Conservation (phyloP, 2,113 vertebrate species). For the Apodemus speciosus region DNA sequence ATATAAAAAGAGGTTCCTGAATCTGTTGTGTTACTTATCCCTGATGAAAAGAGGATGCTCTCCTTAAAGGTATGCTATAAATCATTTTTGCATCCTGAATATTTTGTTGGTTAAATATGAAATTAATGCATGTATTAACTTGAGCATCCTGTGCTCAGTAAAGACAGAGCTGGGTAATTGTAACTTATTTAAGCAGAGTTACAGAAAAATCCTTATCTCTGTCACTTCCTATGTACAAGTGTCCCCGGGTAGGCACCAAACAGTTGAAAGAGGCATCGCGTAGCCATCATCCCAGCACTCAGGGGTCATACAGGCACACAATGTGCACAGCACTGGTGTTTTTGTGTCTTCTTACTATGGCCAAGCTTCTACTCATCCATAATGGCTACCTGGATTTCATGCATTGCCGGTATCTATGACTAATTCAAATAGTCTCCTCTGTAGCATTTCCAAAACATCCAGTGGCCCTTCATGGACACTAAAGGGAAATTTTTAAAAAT, state of each 20-base stretch:
- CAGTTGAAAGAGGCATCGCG: not conserved
- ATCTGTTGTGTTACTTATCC: not conserved
- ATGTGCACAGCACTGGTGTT: not conserved
- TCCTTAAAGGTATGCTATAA: not conserved
- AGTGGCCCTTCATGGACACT: not conserved
- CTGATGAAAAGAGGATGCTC: not conserved
- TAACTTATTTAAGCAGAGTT: not conserved
- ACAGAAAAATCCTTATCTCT: not conserved
- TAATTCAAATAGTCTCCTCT: not conserved
- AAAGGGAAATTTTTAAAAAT: not conserved
- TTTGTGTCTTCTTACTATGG: not conserved
- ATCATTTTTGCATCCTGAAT: not conserved
- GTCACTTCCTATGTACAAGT: not conserved
- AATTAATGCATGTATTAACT: not conserved
- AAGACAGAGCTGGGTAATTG: not conserved
- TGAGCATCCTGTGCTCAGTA: slow-evolving; percentile 12
- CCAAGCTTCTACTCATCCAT: not conserved
- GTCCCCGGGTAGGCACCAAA: not conserved
- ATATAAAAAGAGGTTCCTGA: not conserved
- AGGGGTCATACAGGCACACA: not conserved
- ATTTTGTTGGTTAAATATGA: not conserved
- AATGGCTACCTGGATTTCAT: not conserved
- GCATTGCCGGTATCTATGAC: not conserved
- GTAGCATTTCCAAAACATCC: not conserved
- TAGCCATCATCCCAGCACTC: not conserved